phyloP scores from a whole-genome alignment of 1,140 invertebrate genomes.

The Drosophila santomea region DNA sequence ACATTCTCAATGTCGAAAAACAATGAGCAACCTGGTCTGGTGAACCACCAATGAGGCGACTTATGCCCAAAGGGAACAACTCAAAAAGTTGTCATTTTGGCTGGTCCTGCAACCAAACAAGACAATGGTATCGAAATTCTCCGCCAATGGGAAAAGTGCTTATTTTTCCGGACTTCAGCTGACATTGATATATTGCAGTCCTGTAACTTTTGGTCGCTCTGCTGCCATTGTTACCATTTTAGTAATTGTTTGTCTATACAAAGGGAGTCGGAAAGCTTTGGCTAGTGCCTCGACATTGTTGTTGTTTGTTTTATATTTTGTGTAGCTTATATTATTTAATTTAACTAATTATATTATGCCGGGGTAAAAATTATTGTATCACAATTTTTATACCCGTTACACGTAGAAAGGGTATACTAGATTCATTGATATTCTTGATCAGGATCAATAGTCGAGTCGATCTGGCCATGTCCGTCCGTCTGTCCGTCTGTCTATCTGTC shows the following conservation, averaged over 20 bases:
- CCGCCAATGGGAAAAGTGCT: constrained; percentile 61
- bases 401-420: no score
- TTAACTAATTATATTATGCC: no score
- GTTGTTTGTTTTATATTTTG: no score
- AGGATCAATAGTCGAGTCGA: no score
- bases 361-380: no score
- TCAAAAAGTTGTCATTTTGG: constrained; percentile 64
- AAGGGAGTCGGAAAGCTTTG: constrained; percentile 45
- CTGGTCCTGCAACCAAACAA: constrained; percentile 28
- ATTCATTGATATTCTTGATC: no score
- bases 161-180: constrained; percentile 22
- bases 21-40: constrained; percentile 51
- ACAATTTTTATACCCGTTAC: no score
- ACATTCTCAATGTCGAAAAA: constrained; percentile 22
- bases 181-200: constrained; percentile 78
- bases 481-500: no score
- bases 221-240: constrained; percentile 71
- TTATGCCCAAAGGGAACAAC: constrained; percentile 34
- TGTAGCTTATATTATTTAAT: no score
- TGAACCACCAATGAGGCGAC: constrained; percentile 64
- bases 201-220: constrained; percentile 71
- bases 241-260: constrained; percentile 19
- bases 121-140: constrained; percentile 46
- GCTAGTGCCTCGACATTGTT: neutral
- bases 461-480: no score